phyloP scores from a whole-genome alignment of 2,797 vertebrate species.

The Acropternis orthonyx region DNA sequence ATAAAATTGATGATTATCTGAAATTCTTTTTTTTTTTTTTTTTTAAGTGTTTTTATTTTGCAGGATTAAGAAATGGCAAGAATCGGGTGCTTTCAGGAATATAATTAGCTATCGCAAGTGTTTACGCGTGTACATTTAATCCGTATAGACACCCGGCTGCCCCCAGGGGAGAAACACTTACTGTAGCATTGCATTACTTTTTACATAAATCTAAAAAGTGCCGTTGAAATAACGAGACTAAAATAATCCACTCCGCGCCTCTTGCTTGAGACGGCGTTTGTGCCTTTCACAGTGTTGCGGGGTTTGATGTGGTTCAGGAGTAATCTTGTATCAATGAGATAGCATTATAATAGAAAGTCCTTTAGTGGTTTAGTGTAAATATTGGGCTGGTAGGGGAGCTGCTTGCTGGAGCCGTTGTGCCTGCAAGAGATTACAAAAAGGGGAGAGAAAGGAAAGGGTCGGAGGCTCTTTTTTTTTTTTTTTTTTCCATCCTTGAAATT shows the following conservation, averaged over 20 bases:
- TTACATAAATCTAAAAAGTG: slow-evolving; percentile 67
- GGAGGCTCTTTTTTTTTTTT: slow-evolving; percentile 43
- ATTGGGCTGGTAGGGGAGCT: slow-evolving; percentile 68
- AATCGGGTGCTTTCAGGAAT: slow-evolving; percentile 29
- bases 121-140: slow-evolving; percentile 5
- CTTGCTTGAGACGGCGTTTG: slow-evolving; percentile 57
- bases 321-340: slow-evolving; percentile 71
- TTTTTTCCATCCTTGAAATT: slow-evolving; percentile 63
- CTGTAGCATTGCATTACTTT: slow-evolving; percentile 68
- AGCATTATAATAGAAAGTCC: slow-evolving; percentile 69
- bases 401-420: slow-evolving; percentile 63
- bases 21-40: background rate
- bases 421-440: slow-evolving; percentile 67
- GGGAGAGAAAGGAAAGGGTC: slow-evolving; percentile 69
- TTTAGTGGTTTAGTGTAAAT: slow-evolving; percentile 72
- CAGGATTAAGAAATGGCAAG: slow-evolving; percentile 14
- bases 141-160: slow-evolving; percentile 16
- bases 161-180: slow-evolving; percentile 56
- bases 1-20: slow-evolving; percentile 31
- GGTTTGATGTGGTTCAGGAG: slow-evolving; percentile 68
- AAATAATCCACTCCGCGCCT: slow-evolving; percentile 64
- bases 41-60: slow-evolving; percentile 42
- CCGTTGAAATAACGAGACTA: slow-evolving; percentile 44
- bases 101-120: slow-evolving; percentile 15
- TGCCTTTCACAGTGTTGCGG: slow-evolving; percentile 47